Percentiles rank a stretch among this genome's conserved stretches.
These are phyloP conservation scores for Hippasteria phrygiana DNA, from an alignment of 53 echinoderm and acorn worm species.

Conservation along the genomic window DNA sequence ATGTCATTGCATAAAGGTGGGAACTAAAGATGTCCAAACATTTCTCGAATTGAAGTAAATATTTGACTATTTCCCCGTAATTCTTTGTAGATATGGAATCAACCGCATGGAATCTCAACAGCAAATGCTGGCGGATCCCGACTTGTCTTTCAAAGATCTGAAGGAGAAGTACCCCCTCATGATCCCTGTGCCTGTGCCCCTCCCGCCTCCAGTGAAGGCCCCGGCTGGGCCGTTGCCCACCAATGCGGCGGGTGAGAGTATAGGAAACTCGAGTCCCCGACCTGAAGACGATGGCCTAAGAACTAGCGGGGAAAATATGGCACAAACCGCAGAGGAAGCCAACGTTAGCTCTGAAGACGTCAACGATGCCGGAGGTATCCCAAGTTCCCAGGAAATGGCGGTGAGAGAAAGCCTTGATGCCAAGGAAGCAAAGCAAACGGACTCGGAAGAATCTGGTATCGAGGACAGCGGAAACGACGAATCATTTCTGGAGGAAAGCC, in stretches of 20 bases:
- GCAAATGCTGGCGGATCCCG: conserved; percentile 91
- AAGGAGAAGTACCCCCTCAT: conserved; percentile 88
- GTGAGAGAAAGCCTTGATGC: neutral
- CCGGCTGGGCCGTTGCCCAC: conserved; percentile 40
- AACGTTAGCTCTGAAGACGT: neutral
- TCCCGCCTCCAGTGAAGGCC: conserved; percentile 67
- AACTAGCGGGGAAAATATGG: conserved; percentile 21
- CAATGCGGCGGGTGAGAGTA: conserved; percentile 6
- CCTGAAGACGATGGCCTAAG: conserved; percentile 27
- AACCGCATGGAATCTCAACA: conserved; percentile 94
- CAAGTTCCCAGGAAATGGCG: conserved; percentile 11
- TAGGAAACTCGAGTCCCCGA: neutral
- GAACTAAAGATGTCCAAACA: no score
- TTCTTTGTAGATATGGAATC: conserved; percentile 93
- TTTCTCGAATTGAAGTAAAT: no score
- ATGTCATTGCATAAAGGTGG: no score
- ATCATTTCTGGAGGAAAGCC: neutral
- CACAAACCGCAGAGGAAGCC: neutral
- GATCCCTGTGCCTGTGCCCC: conserved; percentile 62
- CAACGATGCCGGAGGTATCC: neutral
- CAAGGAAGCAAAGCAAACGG: neutral
- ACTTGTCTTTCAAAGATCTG: conserved; percentile 92
- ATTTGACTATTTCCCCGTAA: no score
- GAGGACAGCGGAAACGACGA: conserved; percentile 39
- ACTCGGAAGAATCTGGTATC: conserved; percentile 45